A percentile compares a stretch with the other conserved stretches of the same genome.
Conservation (phyloP, 1,140 invertebrate genomes). For the Psix sp. region DNA sequence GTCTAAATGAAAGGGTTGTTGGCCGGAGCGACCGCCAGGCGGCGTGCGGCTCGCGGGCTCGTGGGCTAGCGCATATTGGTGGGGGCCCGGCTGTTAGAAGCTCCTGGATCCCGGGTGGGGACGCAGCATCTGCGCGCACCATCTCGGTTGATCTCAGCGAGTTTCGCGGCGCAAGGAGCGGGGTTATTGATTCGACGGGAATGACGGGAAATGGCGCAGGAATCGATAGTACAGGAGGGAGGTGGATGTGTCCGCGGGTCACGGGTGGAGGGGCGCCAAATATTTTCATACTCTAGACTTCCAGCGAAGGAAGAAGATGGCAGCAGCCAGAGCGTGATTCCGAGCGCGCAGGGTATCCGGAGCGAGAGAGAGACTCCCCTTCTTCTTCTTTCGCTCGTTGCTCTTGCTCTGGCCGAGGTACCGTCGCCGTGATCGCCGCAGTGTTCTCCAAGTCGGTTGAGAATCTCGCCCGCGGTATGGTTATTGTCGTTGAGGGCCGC, state of each 20-base stretch:
- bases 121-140: conserved; percentile 53
- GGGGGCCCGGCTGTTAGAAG: conserved; percentile 1
- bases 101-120: neutral
- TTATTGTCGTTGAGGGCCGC: conserved; percentile 16
- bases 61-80: neutral
- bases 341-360: conserved; percentile 62
- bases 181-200: conserved; percentile 74
- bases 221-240: conserved; percentile 73
- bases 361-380: conserved; percentile 51
- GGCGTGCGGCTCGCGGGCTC: conserved; percentile 7
- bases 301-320: conserved; percentile 75
- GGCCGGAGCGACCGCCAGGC: neutral
- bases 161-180: conserved; percentile 49
- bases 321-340: conserved; percentile 73
- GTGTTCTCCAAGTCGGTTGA: conserved; percentile 56
- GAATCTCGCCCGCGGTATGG: conserved; percentile 43
- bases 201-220: conserved; percentile 76
- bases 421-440: conserved; percentile 45
- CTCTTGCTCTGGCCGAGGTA: conserved; percentile 42
- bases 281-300: conserved; percentile 76
- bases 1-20: conserved; percentile 23
- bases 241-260: conserved; percentile 65
- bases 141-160: conserved; percentile 55
- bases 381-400: conserved; percentile 36
- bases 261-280: conserved; percentile 65